These are phyloP conservation scores for Crambe crambe DNA, from an alignment of 37 sponge, comb jelly and placozoan species.

Conservation along the genomic window DNA sequence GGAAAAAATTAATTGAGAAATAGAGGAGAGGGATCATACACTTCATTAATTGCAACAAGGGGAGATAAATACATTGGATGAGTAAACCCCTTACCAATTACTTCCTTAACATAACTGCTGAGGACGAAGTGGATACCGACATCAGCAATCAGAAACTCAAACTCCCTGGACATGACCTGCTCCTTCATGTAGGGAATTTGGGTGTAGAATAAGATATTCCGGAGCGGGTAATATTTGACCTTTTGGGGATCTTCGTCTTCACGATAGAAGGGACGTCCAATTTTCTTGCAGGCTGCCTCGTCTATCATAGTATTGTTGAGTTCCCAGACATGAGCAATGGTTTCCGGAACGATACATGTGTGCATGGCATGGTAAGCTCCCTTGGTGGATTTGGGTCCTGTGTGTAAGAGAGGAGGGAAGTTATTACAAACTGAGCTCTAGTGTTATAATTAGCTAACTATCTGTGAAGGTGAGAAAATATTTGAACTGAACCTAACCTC, in stretches of 20 bases:
- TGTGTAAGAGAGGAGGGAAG: not conserved
- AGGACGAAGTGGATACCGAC: slow-evolving; percentile 42
- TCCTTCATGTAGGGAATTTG: slow-evolving; percentile 46
- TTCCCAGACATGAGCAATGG: slow-evolving; percentile 3
- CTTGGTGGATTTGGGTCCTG: slow-evolving; percentile 41
- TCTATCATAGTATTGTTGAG: slow-evolving; percentile 19
- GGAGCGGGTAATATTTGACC: slow-evolving; percentile 6
- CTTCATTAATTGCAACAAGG: not conserved
- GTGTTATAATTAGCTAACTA: not conserved
- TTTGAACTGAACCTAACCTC: slow-evolving; percentile 47
- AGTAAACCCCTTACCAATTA: slow-evolving; percentile 24
- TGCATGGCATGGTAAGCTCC: slow-evolving; percentile 15
- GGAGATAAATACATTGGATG: not conserved
- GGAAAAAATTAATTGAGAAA: not conserved
- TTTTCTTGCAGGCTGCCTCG: slow-evolving; percentile 11
- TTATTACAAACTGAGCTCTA: not conserved
- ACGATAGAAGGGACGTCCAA: slow-evolving; percentile 21
- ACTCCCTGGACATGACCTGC: slow-evolving; percentile 54
- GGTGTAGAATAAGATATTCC: slow-evolving; percentile 42
- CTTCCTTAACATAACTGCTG: slow-evolving; percentile 11
- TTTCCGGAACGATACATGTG: slow-evolving; percentile 43
- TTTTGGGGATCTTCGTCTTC: slow-evolving; percentile 1
- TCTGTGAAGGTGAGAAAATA: not conserved
- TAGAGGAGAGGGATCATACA: too few species aligned
- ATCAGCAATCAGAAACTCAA: slow-evolving; percentile 60